These are phyloP conservation scores for Pterois miles DNA, from an alignment of 2,797 vertebrate species.

Conservation along the genomic window DNA sequence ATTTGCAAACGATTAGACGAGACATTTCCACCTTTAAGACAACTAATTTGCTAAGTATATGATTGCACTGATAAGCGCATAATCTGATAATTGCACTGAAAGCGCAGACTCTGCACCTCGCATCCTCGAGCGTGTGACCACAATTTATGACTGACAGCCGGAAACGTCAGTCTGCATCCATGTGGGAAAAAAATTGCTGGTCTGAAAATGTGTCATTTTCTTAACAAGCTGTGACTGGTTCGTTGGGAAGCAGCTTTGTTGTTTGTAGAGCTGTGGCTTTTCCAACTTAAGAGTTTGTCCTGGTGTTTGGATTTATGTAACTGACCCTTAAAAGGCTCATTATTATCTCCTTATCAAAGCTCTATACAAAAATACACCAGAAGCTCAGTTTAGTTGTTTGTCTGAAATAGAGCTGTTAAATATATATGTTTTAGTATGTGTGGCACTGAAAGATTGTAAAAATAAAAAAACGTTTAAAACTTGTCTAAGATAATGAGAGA, in stretches of 20 bases:
- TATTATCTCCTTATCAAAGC: not conserved
- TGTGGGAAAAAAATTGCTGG: not conserved
- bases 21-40: not conserved
- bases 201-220: not conserved
- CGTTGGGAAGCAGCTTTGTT: not conserved
- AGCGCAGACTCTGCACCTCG: not conserved
- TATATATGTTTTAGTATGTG: not conserved
- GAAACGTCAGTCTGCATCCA: not conserved
- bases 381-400: not conserved
- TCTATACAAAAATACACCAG: not conserved
- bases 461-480: not conserved
- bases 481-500: not conserved
- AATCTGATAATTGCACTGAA: conserved; percentile 7
- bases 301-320: conserved; percentile 4
- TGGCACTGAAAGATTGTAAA: not conserved
- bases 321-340: not conserved
- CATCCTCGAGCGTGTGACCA: not conserved
- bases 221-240: not conserved
- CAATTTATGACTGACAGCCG: not conserved
- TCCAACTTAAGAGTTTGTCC: not conserved
- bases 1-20: conserved; percentile 1
- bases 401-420: not conserved
- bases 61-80: not conserved
- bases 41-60: not conserved
- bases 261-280: not conserved